These are phyloP conservation scores for Cnemophilus loriae DNA, from an alignment of 2,113 vertebrate species.

Conservation along the genomic window DNA sequence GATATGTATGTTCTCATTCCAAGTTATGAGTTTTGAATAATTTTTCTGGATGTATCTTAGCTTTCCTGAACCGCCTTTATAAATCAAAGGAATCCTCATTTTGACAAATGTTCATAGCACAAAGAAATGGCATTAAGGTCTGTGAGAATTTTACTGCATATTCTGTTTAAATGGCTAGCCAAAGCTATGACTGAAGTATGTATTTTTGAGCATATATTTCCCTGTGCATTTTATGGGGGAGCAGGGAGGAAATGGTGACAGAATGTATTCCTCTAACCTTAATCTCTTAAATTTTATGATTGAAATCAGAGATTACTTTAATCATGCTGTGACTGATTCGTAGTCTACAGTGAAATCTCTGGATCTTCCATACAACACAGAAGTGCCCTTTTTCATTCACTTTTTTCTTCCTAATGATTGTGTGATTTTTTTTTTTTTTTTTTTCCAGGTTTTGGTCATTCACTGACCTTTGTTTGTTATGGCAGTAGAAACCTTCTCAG, in stretches of 20 bases:
- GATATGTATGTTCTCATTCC: not conserved
- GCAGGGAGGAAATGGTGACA: not conserved
- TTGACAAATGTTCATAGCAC: not conserved
- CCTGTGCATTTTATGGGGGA: not conserved
- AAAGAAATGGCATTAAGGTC: not conserved
- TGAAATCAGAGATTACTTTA: not conserved
- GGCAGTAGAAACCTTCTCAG: not conserved
- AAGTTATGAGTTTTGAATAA: not conserved
- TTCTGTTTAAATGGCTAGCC: not conserved
- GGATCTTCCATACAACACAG: not conserved
- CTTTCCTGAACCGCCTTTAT: not conserved
- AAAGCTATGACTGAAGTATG: not conserved
- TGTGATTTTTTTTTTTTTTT: not conserved
- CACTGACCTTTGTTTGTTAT: not conserved
- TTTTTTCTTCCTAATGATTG: not conserved
- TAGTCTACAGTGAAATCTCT: not conserved
- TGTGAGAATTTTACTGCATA: not conserved
- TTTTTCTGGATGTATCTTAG: not conserved
- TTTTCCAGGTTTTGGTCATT: not conserved
- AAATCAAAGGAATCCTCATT: not conserved
- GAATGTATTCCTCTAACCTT: not conserved
- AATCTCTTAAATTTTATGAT: not conserved
- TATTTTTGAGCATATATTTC: not conserved
- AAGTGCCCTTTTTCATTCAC: not conserved
- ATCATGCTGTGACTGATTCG: not conserved